phyloP scores from a whole-genome alignment of 2,797 vertebrate genomes.

The Gymnothorax javanicus region DNA sequence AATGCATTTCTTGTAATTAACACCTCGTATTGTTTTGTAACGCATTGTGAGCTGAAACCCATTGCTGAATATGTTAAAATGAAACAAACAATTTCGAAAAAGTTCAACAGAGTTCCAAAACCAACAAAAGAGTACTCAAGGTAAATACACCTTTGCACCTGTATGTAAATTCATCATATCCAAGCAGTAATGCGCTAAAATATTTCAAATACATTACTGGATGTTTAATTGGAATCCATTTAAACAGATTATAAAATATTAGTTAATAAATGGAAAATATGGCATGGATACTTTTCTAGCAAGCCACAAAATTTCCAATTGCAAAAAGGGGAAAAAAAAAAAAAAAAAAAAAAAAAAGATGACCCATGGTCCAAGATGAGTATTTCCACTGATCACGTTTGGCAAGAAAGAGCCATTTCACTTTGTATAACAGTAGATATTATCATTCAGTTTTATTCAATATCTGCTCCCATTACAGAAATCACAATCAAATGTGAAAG shows the following conservation, averaged over 20 bases:
- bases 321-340: too few species aligned
- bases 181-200: not conserved
- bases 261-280: too few species aligned
- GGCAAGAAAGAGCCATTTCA: not conserved
- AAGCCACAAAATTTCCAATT: too few species aligned
- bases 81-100: not conserved
- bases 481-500: not conserved
- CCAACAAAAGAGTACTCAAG: not conserved
- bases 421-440: not conserved
- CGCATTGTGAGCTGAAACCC: not conserved
- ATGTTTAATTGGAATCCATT: not conserved
- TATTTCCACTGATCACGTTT: not conserved
- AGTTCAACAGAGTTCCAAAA: not conserved
- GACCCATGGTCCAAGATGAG: not conserved
- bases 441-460: not conserved
- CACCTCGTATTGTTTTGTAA: too few species aligned
- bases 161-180: not conserved
- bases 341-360: too few species aligned
- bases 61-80: not conserved
- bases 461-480: not conserved
- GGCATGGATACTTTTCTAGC: too few species aligned
- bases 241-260: not conserved
- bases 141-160: not conserved
- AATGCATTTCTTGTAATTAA: not conserved
- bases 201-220: not conserved